Percentiles rank a stretch among this genome's conserved stretches.
These are phyloP conservation scores for Pilophorus perplexus DNA, from an alignment of 2,888 invertebrate genomes.

Conservation along the genomic window DNA sequence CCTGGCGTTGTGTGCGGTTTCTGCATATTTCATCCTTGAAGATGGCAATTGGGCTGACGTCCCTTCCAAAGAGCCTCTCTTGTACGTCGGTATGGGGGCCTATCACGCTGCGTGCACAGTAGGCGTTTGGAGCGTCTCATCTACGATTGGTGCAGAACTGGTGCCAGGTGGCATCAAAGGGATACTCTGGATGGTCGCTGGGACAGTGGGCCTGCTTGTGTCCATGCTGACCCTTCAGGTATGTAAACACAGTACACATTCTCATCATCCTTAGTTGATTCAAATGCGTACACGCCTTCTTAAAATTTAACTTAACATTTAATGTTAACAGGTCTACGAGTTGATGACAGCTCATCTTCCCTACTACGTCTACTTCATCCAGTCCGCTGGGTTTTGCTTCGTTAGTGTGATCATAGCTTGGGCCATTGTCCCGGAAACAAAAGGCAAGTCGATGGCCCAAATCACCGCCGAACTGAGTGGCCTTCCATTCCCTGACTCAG, in stretches of 20 bases:
- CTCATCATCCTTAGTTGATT: too few relatives aligned
- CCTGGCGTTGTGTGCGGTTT: neutral
- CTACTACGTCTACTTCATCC: conserved; percentile 23
- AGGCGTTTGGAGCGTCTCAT: neutral
- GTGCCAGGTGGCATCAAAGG: conserved; percentile 11
- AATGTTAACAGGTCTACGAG: too few relatives aligned
- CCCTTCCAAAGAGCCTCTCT: neutral
- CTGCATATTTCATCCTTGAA: conserved; percentile 1
- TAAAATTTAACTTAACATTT: too few relatives aligned
- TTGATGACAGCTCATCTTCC: neutral
- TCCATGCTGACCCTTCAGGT: neutral
- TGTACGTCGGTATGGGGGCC: conserved; percentile 2
- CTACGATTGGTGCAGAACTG: conserved; percentile 10
- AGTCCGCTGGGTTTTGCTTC: neutral
- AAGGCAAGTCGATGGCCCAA: conserved; percentile 19
- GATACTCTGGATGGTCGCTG: conserved; percentile 14
- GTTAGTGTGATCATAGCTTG: conserved; percentile 9
- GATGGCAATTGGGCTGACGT: neutral
- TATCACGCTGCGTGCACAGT: neutral
- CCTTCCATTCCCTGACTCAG: too few relatives aligned
- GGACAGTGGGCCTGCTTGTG: neutral
- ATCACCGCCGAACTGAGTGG: conserved; percentile 26
- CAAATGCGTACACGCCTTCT: too few relatives aligned
- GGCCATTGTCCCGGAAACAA: conserved; percentile 20
- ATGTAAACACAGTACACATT: too few relatives aligned